phyloP scores from a whole-genome alignment of 2,113 vertebrate genomes.

The Chionomys nivalis region DNA sequence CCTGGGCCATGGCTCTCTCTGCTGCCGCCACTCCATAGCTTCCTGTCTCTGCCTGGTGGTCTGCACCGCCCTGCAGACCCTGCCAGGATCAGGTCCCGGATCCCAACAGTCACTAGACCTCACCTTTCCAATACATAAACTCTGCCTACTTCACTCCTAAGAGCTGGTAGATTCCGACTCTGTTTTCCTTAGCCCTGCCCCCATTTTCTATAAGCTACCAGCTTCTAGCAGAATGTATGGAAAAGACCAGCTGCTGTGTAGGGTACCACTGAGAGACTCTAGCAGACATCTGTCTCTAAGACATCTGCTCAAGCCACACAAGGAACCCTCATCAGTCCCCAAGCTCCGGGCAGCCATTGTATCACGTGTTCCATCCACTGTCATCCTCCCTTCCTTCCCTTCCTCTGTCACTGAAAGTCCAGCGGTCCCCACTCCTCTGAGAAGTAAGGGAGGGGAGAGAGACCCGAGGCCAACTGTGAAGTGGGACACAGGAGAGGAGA shows the following conservation, averaged over 20 bases:
- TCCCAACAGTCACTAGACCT: neutral
- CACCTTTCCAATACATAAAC: neutral
- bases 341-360: neutral
- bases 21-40: neutral
- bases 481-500: neutral
- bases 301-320: neutral
- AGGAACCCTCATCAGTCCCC: neutral
- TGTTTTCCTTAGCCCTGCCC: neutral
- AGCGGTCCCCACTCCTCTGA: neutral
- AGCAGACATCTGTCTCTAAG: neutral
- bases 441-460: neutral
- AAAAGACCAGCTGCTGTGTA: slow-evolving; percentile 46
- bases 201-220: neutral
- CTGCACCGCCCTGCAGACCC: neutral
- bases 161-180: neutral
- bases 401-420: neutral
- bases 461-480: neutral
- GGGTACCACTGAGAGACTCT: slow-evolving; percentile 7
- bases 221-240: slow-evolving; percentile 46
- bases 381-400: neutral
- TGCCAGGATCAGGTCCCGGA: neutral
- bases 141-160: neutral
- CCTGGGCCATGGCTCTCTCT: neutral
- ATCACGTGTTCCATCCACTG: neutral
- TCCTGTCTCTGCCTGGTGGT: neutral